phyloP scores from a whole-genome alignment of 1,140 invertebrate genomes.

The Calliopsis andreniformis region DNA sequence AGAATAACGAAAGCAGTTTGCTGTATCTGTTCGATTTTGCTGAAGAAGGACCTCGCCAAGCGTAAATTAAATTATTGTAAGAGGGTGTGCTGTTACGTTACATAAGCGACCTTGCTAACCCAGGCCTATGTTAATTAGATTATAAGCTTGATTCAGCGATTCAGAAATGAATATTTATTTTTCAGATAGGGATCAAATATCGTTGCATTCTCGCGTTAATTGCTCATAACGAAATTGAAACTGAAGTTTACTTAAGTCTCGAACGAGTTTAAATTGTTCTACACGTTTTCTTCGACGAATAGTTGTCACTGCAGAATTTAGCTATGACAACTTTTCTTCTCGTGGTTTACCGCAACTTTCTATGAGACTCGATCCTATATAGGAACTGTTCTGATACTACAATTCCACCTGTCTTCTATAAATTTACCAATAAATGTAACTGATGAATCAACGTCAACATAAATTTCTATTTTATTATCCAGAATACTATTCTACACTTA shows the following conservation, averaged over 20 bases:
- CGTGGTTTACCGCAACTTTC: constrained; percentile 45
- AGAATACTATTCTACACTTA: not conserved
- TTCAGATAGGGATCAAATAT: no score
- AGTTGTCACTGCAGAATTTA: not conserved
- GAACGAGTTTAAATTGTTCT: not conserved
- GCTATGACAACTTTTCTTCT: constrained; percentile 19
- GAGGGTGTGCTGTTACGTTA: not conserved
- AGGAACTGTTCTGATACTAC: not conserved
- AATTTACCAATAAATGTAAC: not conserved
- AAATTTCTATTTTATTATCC: not conserved
- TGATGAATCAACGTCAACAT: not conserved
- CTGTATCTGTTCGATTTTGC: not conserved
- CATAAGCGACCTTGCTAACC: not conserved
- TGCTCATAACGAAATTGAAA: not conserved
- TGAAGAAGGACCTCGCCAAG: not conserved
- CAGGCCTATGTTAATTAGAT: not conserved
- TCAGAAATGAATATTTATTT: no score
- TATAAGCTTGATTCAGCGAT: not conserved
- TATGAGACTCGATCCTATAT: constrained; percentile 1
- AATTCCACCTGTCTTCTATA: not conserved
- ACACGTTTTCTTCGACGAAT: not conserved
- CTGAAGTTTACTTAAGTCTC: not conserved
- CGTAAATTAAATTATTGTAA: constrained; percentile 14
- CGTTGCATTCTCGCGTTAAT: no score
- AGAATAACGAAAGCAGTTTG: not conserved